These are phyloP conservation scores for Gymnorhina tibicen DNA, from an alignment of 2,113 vertebrate genomes.

Conservation along the genomic window DNA sequence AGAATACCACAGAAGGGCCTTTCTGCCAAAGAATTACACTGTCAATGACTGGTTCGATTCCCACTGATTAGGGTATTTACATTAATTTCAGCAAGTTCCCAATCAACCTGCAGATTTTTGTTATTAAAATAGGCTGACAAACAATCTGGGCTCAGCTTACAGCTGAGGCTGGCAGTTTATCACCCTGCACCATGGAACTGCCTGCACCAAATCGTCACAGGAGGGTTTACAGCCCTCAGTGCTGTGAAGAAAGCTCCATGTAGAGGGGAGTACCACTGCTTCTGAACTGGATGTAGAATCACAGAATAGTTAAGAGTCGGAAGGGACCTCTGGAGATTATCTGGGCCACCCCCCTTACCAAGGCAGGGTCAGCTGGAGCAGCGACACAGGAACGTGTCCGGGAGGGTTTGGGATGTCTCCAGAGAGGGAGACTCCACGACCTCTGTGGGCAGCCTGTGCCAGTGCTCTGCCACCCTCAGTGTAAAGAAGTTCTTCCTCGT, in stretches of 20 bases:
- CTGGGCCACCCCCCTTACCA: not conserved
- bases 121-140: not conserved
- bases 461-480: not conserved
- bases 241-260: not conserved
- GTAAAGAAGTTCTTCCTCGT: not conserved
- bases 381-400: not conserved
- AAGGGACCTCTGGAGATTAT: not conserved
- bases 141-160: not conserved
- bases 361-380: not conserved
- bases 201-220: not conserved
- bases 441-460: not conserved
- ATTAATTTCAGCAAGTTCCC: not conserved
- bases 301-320: not conserved
- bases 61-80: not conserved
- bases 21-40: not conserved
- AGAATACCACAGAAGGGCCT: not conserved
- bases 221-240: not conserved
- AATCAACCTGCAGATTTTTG: not conserved
- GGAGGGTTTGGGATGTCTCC: not conserved
- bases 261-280: not conserved
- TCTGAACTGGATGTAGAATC: not conserved
- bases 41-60: not conserved
- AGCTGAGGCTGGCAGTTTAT: not conserved
- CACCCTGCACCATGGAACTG: not conserved
- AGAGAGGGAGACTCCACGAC: not conserved